Base-by-base conservation (phyloP, 1,140 invertebrate genomes). In the Tetramorium parvispinum region DNA sequence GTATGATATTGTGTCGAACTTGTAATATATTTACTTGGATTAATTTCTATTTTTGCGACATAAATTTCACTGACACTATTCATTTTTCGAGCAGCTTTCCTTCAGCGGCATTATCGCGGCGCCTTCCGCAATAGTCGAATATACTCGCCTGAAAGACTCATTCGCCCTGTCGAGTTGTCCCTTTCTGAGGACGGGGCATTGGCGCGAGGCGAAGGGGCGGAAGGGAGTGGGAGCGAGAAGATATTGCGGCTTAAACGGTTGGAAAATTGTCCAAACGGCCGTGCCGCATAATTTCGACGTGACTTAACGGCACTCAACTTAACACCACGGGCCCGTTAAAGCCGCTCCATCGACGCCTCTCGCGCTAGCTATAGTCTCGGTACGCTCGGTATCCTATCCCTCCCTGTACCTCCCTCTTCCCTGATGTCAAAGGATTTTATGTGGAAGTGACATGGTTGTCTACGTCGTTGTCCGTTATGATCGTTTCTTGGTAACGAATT, bases 211-310 rank as follows among this genome's bases (percentile, higher is more conserved):
- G 89, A 13, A 21, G 8, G 11, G 55, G 27, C 2, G 27, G 27
- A 27, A 46, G 40, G 40, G 6, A 3, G 57, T 11, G 24, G 66
- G 70, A 55, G 57, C 40, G 51, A 78, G 61, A 89, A 91, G 91
- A 92, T 91, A 91, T 93, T 91, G 88, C 85, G 85, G 88, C 89
- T 93, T 91, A 94, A 94, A 91, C 92, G 93, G 86, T 91, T 86
- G 93, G 93, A 94, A 94, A 94, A 94, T 94, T 93, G 92, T 93
- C 92, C 92, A 93, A 94, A 94, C 92, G 89, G 70, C 89, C 92
- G 83, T 87, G 89, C 66, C 59, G 91, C 90, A 93, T 93, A 93
- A 91, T 91, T 91, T 88, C 85, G 79, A 87, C 85, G 85, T 87
- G 90, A 91, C 89, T 90, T 87, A 85, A 88, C 87, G 87, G 70